Conservation (phyloP, 2,113 vertebrate genomes). For the rat (Rattus norvegicus) region DNA sequence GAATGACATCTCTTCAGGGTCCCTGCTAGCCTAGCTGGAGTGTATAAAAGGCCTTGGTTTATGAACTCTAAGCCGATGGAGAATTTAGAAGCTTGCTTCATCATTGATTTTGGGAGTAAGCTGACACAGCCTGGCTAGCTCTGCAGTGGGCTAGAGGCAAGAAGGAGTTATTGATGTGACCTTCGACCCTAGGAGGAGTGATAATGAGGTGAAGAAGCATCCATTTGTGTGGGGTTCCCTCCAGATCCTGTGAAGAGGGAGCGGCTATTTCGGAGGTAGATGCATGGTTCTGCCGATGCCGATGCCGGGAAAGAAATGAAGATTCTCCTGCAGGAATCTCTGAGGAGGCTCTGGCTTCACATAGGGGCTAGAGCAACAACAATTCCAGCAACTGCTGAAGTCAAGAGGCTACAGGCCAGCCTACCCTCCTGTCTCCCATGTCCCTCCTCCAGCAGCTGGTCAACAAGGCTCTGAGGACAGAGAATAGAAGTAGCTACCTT, state of each 20-base stretch:
- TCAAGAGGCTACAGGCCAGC: background rate
- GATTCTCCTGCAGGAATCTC: background rate
- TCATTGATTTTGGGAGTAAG: slow-evolving; percentile 34
- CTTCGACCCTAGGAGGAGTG: background rate
- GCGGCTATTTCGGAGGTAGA: background rate
- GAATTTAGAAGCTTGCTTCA: slow-evolving; percentile 40
- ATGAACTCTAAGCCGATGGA: background rate
- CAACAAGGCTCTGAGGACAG: background rate
- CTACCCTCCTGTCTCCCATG: background rate
- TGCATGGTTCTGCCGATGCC: background rate
- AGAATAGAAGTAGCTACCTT: background rate
- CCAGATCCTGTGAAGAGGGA: background rate
- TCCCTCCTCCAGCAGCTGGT: background rate
- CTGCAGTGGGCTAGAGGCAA: background rate
- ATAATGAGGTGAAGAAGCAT: slow-evolving; percentile 47
- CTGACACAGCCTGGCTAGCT: rapidly evolving
- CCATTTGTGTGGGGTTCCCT: background rate
- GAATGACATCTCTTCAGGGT: background rate
- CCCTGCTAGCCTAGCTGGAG: background rate
- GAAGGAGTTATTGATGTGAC: slow-evolving; percentile 4
- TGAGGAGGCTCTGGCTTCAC: background rate
- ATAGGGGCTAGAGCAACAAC: background rate
- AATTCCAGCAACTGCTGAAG: background rate
- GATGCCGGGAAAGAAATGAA: background rate
- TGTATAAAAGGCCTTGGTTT: background rate